Percentiles rank a stretch among this genome's conserved stretches.
Evolutionary conservation across 2,888 invertebrate species (phyloP).

Genomic region (Crossocerus cetratus): DNA sequence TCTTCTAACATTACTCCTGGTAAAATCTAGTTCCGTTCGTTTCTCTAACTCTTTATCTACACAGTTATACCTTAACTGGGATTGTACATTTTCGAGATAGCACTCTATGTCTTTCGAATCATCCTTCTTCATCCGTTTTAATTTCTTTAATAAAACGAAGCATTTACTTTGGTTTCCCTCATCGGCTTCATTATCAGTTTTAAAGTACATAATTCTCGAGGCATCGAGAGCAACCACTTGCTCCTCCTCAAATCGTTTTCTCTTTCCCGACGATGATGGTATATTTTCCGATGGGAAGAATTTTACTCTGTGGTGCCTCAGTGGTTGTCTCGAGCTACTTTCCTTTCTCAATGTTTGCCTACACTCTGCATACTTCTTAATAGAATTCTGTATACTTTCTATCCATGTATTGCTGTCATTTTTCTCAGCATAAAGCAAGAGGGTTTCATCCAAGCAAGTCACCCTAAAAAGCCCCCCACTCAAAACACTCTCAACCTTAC

Average conservation of each 20-base stretch:
- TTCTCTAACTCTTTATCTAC: no score
- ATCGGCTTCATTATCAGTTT: conserved; percentile 49
- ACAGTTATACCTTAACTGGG: no score
- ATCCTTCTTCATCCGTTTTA: conserved; percentile 43
- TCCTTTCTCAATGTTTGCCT: conserved; percentile 82
- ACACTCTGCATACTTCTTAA: conserved; percentile 80
- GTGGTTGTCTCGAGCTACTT: conserved; percentile 81
- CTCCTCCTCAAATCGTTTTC: conserved; percentile 54
- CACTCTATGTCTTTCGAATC: conserved; percentile 16
- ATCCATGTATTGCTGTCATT: conserved; percentile 81
- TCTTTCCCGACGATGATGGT: conserved; percentile 53
- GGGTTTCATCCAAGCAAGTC: conserved; percentile 80
- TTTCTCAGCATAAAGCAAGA: conserved; percentile 80
- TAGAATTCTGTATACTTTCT: conserved; percentile 78
- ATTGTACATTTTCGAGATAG: conserved; percentile 1
- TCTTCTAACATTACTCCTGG: not conserved
- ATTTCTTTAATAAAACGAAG: conserved; percentile 40
- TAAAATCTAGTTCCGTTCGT: no score
- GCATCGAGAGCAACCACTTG: conserved; percentile 43
- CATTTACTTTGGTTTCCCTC: conserved; percentile 40
- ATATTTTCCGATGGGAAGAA: conserved; percentile 74
- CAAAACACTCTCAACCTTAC: conserved; percentile 80
- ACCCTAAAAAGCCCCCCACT: conserved; percentile 82
- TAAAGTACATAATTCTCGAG: conserved; percentile 51
- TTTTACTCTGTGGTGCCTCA: conserved; percentile 79